Conservation (phyloP, 2,113 vertebrate genomes). For the Semicossyphus pulcher region DNA sequence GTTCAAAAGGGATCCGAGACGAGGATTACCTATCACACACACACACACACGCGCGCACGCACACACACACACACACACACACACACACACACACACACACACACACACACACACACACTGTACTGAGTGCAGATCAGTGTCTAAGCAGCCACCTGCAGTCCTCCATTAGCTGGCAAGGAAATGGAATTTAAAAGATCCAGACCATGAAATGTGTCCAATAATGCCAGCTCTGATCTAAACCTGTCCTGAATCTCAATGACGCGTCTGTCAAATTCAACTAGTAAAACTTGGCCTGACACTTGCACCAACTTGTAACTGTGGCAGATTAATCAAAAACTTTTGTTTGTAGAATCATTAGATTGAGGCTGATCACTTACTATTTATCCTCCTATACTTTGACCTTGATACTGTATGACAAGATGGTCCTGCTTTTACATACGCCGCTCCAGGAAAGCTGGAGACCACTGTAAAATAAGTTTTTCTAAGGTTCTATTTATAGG, state of each 20-base stretch:
- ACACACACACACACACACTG: not conserved
- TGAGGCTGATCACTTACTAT: not conserved
- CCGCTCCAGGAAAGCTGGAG: no score
- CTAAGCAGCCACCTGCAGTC: constrained; percentile 59
- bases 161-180: constrained; percentile 58
- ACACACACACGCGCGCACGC: not conserved
- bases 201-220: constrained; percentile 76
- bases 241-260: constrained; percentile 70
- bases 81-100: not conserved
- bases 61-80: constrained; percentile 3
- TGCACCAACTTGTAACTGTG: not conserved
- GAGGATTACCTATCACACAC: constrained; percentile 19
- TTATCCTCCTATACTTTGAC: no score
- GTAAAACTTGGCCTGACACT: constrained; percentile 38
- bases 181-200: constrained; percentile 68
- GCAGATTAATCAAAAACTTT: not conserved
- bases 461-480: no score
- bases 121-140: constrained; percentile 52
- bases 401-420: no score
- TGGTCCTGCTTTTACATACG: no score
- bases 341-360: not conserved
- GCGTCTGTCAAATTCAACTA: constrained; percentile 49
- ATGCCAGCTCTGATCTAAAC: constrained; percentile 60
- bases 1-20: constrained; percentile 27
- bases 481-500: no score